phyloP scores from a whole-genome alignment of 23 tunicate genomes.

The Pegea sp. region DNA sequence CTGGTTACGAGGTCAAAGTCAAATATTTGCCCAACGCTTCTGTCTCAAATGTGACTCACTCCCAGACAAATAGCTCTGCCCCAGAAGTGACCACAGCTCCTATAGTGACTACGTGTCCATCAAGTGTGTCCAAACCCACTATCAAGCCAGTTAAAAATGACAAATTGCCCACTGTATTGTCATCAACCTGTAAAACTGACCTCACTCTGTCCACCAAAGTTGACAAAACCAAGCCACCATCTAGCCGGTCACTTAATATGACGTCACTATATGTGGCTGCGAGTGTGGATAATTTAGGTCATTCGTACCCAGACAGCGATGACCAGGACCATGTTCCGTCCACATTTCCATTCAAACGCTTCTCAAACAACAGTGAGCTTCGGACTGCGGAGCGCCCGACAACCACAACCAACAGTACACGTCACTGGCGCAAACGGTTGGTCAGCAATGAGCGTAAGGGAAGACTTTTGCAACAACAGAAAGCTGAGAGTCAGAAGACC shows the following conservation, averaged over 20 bases:
- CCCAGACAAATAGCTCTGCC: too few species aligned
- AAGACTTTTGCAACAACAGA: too few species aligned
- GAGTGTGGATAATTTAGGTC: slow-evolving; percentile 19
- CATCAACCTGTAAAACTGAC: slow-evolving; percentile 3
- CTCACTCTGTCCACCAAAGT: not conserved
- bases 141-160: too few species aligned
- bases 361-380: too few species aligned
- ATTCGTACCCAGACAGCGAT: slow-evolving; percentile 31
- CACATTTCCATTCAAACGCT: slow-evolving; percentile 5
- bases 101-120: too few species aligned
- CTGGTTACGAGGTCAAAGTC: slow-evolving; percentile 52
- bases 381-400: slow-evolving; percentile 10
- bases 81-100: too few species aligned
- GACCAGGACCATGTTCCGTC: slow-evolving; percentile 30
- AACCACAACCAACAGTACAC: slow-evolving; percentile 6
- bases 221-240: not conserved
- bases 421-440: slow-evolving; percentile 12
- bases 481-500: too few species aligned
- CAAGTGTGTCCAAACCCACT: too few species aligned
- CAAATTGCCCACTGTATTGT: too few species aligned
- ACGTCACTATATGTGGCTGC: slow-evolving; percentile 57
- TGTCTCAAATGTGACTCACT: too few species aligned
- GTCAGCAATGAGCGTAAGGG: slow-evolving; percentile 2
- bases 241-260: slow-evolving; percentile 5
- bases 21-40: too few species aligned